Conservation (phyloP, 2,888 invertebrate genomes). For the Leistus spinibarbis region DNA sequence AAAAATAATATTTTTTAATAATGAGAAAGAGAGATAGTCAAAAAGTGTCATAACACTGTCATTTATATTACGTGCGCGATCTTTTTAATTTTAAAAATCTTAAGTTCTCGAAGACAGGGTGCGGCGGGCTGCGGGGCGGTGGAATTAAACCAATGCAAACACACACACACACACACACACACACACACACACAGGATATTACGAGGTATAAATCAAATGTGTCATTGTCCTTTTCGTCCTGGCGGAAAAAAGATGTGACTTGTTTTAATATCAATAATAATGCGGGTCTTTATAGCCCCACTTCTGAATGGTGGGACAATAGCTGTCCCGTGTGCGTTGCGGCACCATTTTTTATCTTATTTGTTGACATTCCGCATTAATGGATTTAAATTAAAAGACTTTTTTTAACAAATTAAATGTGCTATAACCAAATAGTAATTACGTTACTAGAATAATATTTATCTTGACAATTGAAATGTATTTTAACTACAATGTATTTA, state of each 20-base stretch:
- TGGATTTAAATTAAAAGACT: no score
- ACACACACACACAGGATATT: slow-evolving; percentile 55
- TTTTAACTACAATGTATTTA: no score
- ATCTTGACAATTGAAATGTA: no score
- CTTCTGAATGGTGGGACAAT: no score
- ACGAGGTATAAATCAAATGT: slow-evolving; percentile 53
- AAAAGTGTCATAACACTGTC: slow-evolving; percentile 53
- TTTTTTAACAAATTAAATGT: no score
- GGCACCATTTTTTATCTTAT: no score
- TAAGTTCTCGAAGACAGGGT: slow-evolving; percentile 41
- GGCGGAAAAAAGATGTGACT: slow-evolving; percentile 43
- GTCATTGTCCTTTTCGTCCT: slow-evolving; percentile 47
- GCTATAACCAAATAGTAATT: no score
- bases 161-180: no score
- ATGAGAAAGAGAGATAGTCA: slow-evolving; percentile 52
- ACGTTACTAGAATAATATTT: no score
- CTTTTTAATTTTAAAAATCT: slow-evolving; percentile 55
- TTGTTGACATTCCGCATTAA: no score
- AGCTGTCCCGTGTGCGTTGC: no score
- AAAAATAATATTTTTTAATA: slow-evolving; percentile 53
- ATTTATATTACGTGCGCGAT: slow-evolving; percentile 52
- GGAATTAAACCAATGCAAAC: slow-evolving; percentile 53
- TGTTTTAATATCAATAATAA: slow-evolving; percentile 55
- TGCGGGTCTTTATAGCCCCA: slow-evolving; percentile 24
- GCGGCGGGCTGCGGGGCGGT: slow-evolving; percentile 23